Base-by-base conservation (phyloP, 2,797 vertebrate genomes). In the Crenuchus spilurus region DNA sequence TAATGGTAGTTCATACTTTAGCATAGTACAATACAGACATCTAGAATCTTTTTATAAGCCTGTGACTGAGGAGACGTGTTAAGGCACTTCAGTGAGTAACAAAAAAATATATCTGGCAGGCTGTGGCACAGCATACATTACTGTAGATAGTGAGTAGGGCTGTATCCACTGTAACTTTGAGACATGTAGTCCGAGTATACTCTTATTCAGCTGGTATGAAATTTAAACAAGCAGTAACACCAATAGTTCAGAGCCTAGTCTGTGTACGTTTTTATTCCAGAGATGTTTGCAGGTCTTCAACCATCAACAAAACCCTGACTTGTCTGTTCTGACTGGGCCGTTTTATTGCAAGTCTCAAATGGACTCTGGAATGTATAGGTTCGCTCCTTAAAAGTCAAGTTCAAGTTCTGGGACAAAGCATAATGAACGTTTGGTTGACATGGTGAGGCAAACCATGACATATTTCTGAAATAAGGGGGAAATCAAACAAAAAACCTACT, bases 81-180 rank as follows among this genome's bases (percentile, higher is more conserved):
- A 92, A 92, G 91, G 92, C 92, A 92, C 91, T 92, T 92, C 60
- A 88, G 89, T 89, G 68, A 62, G 62, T 41, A 35, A n/a, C n/a
- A n/a, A n/a, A 33, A 73, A 60, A 52, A 18, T 4, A 83, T 84
- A 55, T 55, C 57, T 35, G 33, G 57, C 57, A 37, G 57, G 31
- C 57, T 68, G 74, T 44, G 30, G 76, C 51, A 14, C 41, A 33
- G 44, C 57, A 55, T 49, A 48, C 10, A 44, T 57, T 69, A 44
- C 71, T 68, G 71, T 31, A 74, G 16, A 35, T 16, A 62, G 20
- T 61, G 35, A 39, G 22, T 18, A 41, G 22, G 4, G 20, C 3
- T 28, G 28, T 31, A 46, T 46, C 61, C 9, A 44, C 2, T 30
- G 8, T 14, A 1, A 16, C 1, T 46, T 28, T n/a, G 6, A 44